Evolutionary conservation across 1,140 invertebrate species (phyloP), one percentile per base, ranked within the genome.

Genomic region (Papilio helenus): DNA sequence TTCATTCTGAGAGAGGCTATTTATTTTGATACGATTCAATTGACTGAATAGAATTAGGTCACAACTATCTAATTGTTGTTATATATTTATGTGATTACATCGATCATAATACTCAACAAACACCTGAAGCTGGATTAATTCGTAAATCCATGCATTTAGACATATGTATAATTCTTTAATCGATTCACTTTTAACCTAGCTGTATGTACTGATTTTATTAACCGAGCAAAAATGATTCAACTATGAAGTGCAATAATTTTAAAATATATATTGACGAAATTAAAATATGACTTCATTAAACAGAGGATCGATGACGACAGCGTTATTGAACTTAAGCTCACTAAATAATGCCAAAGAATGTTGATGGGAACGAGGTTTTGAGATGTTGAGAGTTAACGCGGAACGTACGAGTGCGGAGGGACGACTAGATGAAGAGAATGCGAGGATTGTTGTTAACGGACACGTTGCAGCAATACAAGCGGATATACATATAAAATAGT

Each of bases 331-430:
- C 87, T 88, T 68, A 85, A 92, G 91, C 92, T 93, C 93, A 93
- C 90, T 94, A 92, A 89, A 91, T 89, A 93, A 93, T 93, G 91
- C 93, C 93, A 94, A 94, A 94, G 93, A 94, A 92, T 90, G 89
- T 91, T 87, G 79, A 87, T 84, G 83, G 85, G 86, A 84, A 79
- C 85, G 86, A 83, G 79, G 80, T 68, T 71, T 82, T 86, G 82
- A 65, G 51, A 29, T 44, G 76, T 80, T 58, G 79, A 77, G 76
- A 79, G 84, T 68, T 82, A 84, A 79, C 82, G 84, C 80, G 83
- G 85, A 84, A 86, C 82, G 85, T 85, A 82, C 76, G 72, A 87
- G 83, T 83, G 83, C 72, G 83, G 81, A 80, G 82, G 81, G 80
- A 84, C 83, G 87, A 83, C 79, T 83, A 79, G 83, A 71, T 84